Evolutionary conservation across 2,113 vertebrate genomes (phyloP), one percentile per base, ranked within the genome.

Genomic region (Epinephelus moara): DNA sequence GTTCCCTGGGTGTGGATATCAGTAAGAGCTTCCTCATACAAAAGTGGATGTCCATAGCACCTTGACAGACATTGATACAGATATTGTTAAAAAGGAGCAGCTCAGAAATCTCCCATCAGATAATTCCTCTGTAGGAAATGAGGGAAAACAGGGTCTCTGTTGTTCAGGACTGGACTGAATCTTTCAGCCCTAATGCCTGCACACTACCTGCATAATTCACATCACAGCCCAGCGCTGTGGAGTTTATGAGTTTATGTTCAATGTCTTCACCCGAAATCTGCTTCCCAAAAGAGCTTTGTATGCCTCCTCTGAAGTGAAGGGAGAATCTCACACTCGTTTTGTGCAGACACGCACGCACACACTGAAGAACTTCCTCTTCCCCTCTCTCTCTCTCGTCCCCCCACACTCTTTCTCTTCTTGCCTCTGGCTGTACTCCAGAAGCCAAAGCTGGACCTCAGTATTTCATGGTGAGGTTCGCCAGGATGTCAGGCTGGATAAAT

Each of bases 401-500:
- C 63, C 64, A 30, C 17, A 4, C 69, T 19, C 71, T 45, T 62
- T 37, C 18, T 0, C 56, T 59, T 80, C 42, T 71, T 78, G 47
- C 85, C 76, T 73, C 85, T 80, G 75, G 72, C 81, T 72, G 61
- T 57, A 33, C 72, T 88, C 86, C 83, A 82, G 75, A 70, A 73
- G 79, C 53, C 50, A 37, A 42, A 70, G 70, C 82, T 53, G 70
- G 81, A 86, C 82, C 30, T 77, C 75, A 78, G 75, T 78, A 82
- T 93, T 84, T 86, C 72, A 60, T 47, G 61, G 75, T 86, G 70
- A 45, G 42, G 74, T 84, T 82, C 33, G 66, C 75, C 66, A 63
- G 61, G 75, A 79, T 87, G 88, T 86, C 88, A 87, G 64, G 4
- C 17, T 42, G 2, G 40, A 81, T 85, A 62, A 88, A 78, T 79